These are phyloP conservation scores for Plemyria rubiginata DNA, from an alignment of 2,888 invertebrate species.

Conservation along the genomic window DNA sequence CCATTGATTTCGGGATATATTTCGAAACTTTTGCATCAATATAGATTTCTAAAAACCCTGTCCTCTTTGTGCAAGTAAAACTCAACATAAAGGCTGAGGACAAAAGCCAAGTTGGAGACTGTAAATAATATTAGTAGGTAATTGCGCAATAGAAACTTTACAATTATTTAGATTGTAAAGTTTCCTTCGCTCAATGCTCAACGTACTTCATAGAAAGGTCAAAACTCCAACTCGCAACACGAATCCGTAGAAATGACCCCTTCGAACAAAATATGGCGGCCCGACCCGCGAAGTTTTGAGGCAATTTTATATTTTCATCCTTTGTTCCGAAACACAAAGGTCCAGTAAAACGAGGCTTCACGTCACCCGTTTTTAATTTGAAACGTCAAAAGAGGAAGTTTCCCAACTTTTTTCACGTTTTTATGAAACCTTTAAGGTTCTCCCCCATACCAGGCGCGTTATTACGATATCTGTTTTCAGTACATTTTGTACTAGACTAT, in stretches of 20 bases:
- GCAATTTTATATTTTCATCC: constrained; percentile 12
- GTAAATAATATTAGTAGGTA: not conserved
- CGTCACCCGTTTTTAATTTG: constrained; percentile 13
- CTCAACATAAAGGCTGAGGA: too few species aligned
- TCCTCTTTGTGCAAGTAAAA: too few species aligned
- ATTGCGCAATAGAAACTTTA: too few species aligned
- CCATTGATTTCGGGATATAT: too few species aligned
- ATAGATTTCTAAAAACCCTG: too few species aligned
- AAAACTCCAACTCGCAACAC: not conserved
- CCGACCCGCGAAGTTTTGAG: constrained; percentile 7
- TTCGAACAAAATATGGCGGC: not conserved
- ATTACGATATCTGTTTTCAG: too few species aligned
- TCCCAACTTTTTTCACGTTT: not conserved
- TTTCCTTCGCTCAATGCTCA: not conserved
- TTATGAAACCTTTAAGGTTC: not conserved
- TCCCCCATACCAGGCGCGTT: too few species aligned
- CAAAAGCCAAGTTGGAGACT: not conserved
- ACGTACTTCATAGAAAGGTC: not conserved
- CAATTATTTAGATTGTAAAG: too few species aligned
- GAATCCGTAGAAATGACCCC: constrained; percentile 1
- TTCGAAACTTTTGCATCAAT: too few species aligned
- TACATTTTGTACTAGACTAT: too few species aligned
- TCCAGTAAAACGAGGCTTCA: constrained; percentile 14
- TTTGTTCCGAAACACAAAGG: constrained; percentile 20
- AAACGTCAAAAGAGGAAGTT: not conserved